phyloP scores from a whole-genome alignment of 2,888 invertebrate genomes.

The Amblyjoppa proteus region DNA sequence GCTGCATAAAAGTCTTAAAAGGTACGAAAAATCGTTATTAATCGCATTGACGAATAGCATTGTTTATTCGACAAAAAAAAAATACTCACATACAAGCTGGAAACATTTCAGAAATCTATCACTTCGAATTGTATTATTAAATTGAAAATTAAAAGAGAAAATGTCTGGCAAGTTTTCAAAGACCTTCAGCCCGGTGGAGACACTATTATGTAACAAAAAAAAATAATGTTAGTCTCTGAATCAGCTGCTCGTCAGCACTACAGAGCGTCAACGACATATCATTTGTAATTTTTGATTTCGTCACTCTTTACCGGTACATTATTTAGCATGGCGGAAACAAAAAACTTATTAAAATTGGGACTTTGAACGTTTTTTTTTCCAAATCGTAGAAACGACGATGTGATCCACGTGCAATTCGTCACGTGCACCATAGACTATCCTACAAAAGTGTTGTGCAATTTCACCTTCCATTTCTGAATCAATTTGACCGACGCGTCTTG shows the following conservation, averaged over 20 bases:
- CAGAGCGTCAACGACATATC: constrained; percentile 14
- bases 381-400: background rate
- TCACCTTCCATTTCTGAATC: constrained; percentile 43
- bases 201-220: constrained; percentile 2
- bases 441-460: constrained; percentile 36
- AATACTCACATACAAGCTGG: no score
- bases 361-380: background rate
- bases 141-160: no score
- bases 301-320: background rate
- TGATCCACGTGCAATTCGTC: constrained; percentile 27
- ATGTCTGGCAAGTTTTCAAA: background rate
- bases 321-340: background rate
- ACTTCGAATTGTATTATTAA: no score
- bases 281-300: background rate
- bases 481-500: constrained; percentile 20
- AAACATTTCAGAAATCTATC: background rate
- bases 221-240: background rate
- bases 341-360: background rate
- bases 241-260: background rate
- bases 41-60: background rate
- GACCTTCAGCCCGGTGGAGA: background rate
- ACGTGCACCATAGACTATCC: constrained; percentile 25
- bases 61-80: no score
- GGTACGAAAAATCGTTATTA: background rate
- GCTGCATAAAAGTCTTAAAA: no score